Conservation (phyloP, 2,797 vertebrate species). For the Diglossa cyanea region DNA sequence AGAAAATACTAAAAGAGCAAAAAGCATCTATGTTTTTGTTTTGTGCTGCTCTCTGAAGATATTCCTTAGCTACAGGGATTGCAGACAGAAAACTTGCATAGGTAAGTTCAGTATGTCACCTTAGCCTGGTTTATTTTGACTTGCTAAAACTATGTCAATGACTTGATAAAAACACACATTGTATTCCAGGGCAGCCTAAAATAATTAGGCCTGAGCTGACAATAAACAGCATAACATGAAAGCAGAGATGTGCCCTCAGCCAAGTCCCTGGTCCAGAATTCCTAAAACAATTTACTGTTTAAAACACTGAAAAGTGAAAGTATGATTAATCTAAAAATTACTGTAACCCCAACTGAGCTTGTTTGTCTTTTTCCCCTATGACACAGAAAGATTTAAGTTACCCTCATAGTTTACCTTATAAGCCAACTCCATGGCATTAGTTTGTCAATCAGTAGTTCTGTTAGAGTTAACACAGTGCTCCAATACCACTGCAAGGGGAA, state of each 20-base stretch:
- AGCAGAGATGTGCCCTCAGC: not conserved
- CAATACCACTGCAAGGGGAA: not conserved
- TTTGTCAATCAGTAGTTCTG: constrained; percentile 42
- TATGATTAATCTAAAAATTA: not conserved
- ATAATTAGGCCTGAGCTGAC: not conserved
- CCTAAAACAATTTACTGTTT: not conserved
- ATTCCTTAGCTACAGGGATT: not conserved
- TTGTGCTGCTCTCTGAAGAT: not conserved
- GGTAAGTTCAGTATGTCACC: not conserved
- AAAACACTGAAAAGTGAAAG: not conserved
- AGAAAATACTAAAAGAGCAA: not conserved
- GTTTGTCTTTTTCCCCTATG: not conserved
- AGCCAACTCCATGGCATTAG: not conserved
- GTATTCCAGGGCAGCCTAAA: not conserved
- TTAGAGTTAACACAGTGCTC: not conserved
- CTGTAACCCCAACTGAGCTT: not conserved
- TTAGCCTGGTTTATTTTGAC: not conserved
- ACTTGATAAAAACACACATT: not conserved
- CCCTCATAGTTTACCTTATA: not conserved
- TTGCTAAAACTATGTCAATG: not conserved
- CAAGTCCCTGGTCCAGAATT: not conserved
- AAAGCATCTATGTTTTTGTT: not conserved
- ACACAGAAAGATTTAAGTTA: not conserved
- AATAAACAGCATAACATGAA: not conserved
- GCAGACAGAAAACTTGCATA: not conserved